Percentiles rank a stretch among this genome's conserved stretches.
These are phyloP conservation scores for Scolopax rusticola DNA, from an alignment of 2,797 vertebrate genomes.

Conservation along the genomic window DNA sequence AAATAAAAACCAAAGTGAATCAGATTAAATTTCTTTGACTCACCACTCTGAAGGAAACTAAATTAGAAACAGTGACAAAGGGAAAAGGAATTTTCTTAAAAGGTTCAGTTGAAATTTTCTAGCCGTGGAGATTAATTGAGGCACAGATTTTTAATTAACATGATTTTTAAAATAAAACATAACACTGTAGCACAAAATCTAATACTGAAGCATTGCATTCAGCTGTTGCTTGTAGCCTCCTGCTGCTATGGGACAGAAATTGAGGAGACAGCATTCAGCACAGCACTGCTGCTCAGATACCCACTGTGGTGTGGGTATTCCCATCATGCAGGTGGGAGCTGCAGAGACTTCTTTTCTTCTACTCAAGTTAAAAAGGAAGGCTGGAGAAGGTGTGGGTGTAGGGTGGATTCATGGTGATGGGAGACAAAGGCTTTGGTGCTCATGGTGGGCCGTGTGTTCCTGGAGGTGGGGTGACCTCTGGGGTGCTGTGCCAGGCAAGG, in stretches of 20 bases:
- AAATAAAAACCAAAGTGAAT: background rate
- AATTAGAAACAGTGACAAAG: background rate
- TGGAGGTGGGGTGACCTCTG: background rate
- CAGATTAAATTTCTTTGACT: background rate
- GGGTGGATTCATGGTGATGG: background rate
- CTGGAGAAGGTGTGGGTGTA: accelerated
- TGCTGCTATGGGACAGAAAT: background rate
- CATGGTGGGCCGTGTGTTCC: accelerated
- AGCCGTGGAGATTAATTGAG: background rate
- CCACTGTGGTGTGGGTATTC: accelerated
- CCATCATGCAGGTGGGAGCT: accelerated
- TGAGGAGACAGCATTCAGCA: background rate
- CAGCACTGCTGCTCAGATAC: accelerated
- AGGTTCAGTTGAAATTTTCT: background rate
- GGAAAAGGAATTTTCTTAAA: background rate
- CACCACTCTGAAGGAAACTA: background rate
- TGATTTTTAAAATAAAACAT: background rate
- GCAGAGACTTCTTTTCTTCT: background rate
- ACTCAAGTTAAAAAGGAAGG: background rate
- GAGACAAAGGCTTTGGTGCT: background rate
- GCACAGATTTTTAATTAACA: background rate
- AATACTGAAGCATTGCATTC: background rate
- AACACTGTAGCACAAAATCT: background rate
- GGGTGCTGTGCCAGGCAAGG: background rate
- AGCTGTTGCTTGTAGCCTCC: background rate